Evolutionary conservation across 2,113 vertebrate genomes (phyloP), one percentile per base, ranked within the genome.

Genomic region (Equus quagga): DNA sequence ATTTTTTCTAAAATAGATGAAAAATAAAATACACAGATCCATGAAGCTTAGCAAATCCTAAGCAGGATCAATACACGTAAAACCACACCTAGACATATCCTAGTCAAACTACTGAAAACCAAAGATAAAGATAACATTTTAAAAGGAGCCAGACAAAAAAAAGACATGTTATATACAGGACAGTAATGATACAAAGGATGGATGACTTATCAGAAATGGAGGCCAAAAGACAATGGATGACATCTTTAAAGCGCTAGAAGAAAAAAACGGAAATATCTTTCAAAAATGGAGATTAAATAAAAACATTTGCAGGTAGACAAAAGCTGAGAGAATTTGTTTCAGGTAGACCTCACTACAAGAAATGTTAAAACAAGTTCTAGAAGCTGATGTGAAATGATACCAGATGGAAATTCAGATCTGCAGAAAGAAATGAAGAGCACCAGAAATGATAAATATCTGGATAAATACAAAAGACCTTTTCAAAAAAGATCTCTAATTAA

Each of bases 1-100:
- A 65, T 72, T 92, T 92, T 78, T 83, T 54, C 83, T 80, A 96
- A 97, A 93, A 94, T 58, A 89, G 72, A 83, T 84, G 46, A 65
- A 84, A 79, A 31, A 60, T 51, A 93, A 33, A 60, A 89, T 36
- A 28, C 23, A 54, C 49, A 84, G 56, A 60, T 92, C 49, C 41
- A 51, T 92, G 92, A 79, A 65, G 17, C 49, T 56, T 70, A 92
- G 78, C 15, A 85, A 72, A 72, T 56, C 7, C 17, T 67, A 84
- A 78, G 46, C 33, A 92, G 54, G 28, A 84, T 79, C 73, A 79
- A 51, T 49, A 56, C 21, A 64, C n/a, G 46, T 28, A 69, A 93
- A 92, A 82, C 78, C 26, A 69, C 51, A n/a, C 65, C 31, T 46
- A 49, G 26, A 94, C 31, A 84, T 33, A 73, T 56, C 26, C 28